Evolutionary conservation across 2,888 invertebrate species (phyloP).

Genomic region (Epinotia ramella): DNA sequence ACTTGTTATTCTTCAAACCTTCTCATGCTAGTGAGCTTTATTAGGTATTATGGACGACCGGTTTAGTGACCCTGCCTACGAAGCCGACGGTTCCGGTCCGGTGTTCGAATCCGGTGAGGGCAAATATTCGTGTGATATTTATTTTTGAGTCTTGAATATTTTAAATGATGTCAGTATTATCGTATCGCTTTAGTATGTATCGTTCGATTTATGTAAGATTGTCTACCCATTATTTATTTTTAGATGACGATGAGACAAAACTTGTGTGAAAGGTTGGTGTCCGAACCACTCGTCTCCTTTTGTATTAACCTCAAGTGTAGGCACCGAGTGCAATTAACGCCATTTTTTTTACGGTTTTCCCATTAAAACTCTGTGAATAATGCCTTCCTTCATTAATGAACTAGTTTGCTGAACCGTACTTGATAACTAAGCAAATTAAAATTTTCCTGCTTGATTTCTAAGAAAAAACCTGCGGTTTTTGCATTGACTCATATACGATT

Average conservation of each 20-base stretch:
- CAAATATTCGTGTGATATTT: no score
- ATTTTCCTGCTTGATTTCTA: slow-evolving; percentile 37
- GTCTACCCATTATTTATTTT: no score
- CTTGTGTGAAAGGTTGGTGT: not conserved
- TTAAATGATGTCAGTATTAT: no score
- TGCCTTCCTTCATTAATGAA: not conserved
- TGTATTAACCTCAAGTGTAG: not conserved
- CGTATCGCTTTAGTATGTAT: no score
- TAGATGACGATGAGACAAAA: not conserved
- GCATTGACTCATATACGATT: slow-evolving; percentile 26
- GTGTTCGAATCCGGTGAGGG: no score
- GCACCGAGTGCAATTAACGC: not conserved
- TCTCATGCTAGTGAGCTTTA: no score
- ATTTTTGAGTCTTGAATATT: no score
- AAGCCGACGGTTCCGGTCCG: no score
- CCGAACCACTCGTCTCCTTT: not conserved
- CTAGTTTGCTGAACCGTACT: not conserved
- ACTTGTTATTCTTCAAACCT: not conserved
- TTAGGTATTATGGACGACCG: no score
- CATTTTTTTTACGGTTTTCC: slow-evolving; percentile 1
- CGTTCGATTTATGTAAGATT: no score
- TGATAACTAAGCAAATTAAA: slow-evolving; percentile 1
- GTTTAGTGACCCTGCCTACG: no score
- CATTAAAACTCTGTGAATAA: not conserved
- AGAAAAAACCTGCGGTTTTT: slow-evolving; percentile 35